Percentiles rank a stretch among this genome's conserved stretches.
phyloP scores from a whole-genome alignment of 2,888 invertebrate species.

The Eupithecia insigniata region DNA sequence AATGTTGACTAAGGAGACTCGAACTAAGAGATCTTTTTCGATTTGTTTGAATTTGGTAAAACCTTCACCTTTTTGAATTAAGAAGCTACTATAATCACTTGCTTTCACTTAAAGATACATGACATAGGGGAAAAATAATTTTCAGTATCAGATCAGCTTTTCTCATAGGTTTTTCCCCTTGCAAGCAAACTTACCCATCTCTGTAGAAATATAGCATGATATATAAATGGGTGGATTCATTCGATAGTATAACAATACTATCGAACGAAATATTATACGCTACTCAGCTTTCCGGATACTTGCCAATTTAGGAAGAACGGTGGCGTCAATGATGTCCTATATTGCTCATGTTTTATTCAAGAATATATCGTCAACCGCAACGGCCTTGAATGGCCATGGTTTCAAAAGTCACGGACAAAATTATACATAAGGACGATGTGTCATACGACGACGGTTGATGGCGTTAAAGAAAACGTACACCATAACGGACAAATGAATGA shows the following conservation, averaged over 20 bases:
- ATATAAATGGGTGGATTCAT: no score
- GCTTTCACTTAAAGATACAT: no score
- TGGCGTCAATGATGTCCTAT: conserved; percentile 51
- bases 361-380: conserved; percentile 43
- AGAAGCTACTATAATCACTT: no score
- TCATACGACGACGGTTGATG: conserved; percentile 19
- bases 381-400: conserved; percentile 58
- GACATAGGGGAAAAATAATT: no score
- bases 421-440: conserved; percentile 24
- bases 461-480: conserved; percentile 13
- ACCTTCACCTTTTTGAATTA: no score
- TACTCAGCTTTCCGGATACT: conserved; percentile 1
- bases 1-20: no score
- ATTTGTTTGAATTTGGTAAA: no score
- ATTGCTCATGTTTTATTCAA: conserved; percentile 64
- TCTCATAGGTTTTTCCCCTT: no score
- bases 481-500: not conserved
- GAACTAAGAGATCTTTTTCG: no score
- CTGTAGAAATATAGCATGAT: no score
- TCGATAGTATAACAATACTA: not conserved
- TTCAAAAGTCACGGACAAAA: conserved; percentile 60
- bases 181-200: no score
- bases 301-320: conserved; percentile 55
- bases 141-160: no score
- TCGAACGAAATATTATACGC: not conserved